Percentiles rank a stretch among this genome's conserved stretches.
phyloP scores from a whole-genome alignment of 2,888 invertebrate genomes.

The Ellobium chinense region DNA sequence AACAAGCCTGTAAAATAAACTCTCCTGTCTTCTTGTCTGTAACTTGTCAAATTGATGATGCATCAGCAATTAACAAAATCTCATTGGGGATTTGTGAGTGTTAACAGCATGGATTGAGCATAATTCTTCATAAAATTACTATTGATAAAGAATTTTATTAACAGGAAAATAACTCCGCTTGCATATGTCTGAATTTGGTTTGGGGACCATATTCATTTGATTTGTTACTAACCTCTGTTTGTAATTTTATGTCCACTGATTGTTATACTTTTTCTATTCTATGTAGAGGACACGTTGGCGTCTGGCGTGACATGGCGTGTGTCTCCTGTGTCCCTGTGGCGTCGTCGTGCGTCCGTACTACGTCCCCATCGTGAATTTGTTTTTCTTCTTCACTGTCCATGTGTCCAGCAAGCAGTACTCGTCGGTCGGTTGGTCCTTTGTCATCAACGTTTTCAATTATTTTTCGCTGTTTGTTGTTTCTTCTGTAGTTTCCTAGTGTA shows the following conservation, averaged over 20 bases:
- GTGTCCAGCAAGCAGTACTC: conserved; percentile 48
- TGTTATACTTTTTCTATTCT: conserved; percentile 54
- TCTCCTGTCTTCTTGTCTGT: no score
- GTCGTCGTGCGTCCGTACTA: conserved; percentile 57
- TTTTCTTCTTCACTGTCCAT: conserved; percentile 48
- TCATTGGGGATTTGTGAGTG: no score
- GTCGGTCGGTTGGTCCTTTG: conserved; percentile 40
- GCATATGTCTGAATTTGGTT: no score
- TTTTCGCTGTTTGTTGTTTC: conserved; percentile 46
- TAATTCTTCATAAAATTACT: no score
- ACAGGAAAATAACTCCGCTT: no score
- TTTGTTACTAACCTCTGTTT: not conserved
- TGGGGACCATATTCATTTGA: no score
- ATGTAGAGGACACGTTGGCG: conserved; percentile 62
- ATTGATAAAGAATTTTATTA: no score
- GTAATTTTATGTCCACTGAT: not conserved
- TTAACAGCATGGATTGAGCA: no score
- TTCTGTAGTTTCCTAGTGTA: conserved; percentile 43
- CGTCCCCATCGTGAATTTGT: conserved; percentile 47
- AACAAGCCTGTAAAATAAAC: no score
- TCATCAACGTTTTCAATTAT: conserved; percentile 14
- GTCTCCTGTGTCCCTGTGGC: conserved; percentile 61
- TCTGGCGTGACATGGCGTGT: conserved; percentile 54
- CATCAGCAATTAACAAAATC: no score
- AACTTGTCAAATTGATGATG: no score